Base-by-base conservation (phyloP, 2,888 invertebrate species). In the Microctonus brassicae region DNA sequence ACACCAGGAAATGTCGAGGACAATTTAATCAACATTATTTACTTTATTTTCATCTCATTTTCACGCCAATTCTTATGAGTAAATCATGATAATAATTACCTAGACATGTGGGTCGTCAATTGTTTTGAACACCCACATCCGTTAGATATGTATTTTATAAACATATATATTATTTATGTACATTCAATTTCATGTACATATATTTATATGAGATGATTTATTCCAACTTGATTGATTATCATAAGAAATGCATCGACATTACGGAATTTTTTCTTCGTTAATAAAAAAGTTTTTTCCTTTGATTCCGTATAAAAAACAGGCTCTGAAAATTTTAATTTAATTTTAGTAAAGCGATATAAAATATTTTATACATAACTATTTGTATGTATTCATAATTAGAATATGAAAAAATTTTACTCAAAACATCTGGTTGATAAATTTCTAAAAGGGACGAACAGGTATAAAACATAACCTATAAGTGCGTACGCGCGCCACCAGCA, bases 21-120 rank as follows among this genome's bases (percentile, higher is more conserved):
- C 69, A 64, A 69, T 58, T 58, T 66, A 55, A 62, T 61, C 70
- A 55, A 39, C 55, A 42, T 71, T 39, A 53, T 66, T 71, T 62
- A 39, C 6, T 42, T 39, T 42, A 24, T 58, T 63, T 34, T 22
- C 22, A 63, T n/a, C 29, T 47, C 47, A 29, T 17, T 20, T 42
- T 47, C 47, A 47, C 47, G 39, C 47, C 42, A 63, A 47, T 63
- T 52, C 52, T 53, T 53, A 53, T 34, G 53, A 64, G 20, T 61
- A 39, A 39, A 61, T 36, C 22, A 36, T 24, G 42, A 62, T 62
- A 42, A 24, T 62, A 26, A 55, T 55, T n/a, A 39, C n/a, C 6
- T 20, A 62, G 24, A 6, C 24, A 64, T 64, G 64, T 53, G 64
- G 64, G 64, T 53, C 22, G 33, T 64, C 34, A 64, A 64, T 64